A percentile compares a stretch with the other conserved stretches of the same genome.
These are phyloP conservation scores for Hyla sarda DNA, from an alignment of 2,113 vertebrate species.

Conservation along the genomic window DNA sequence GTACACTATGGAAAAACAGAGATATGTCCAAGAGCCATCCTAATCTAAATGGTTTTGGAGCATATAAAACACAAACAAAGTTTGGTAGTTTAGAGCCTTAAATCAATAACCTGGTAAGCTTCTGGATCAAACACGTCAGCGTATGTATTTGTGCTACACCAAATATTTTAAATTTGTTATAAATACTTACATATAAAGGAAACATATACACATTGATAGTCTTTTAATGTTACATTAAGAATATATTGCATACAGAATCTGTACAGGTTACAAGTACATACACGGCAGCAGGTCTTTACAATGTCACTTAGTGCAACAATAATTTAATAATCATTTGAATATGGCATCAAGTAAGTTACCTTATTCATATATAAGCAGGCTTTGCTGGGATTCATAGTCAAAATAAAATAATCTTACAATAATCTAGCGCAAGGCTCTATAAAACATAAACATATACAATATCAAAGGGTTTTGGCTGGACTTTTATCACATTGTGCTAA, in stretches of 20 bases:
- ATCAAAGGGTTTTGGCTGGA: background rate
- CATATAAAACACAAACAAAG: too few species aligned
- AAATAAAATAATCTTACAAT: background rate
- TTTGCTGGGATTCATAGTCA: background rate
- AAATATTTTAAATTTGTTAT: background rate
- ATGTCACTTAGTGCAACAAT: constrained; percentile 39
- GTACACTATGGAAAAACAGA: too few species aligned
- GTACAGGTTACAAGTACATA: constrained; percentile 49
- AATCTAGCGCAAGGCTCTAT: background rate
- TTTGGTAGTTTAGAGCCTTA: background rate
- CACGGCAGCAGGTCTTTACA: constrained; percentile 13
- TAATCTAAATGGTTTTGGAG: too few species aligned
- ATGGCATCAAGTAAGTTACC: constrained; percentile 4
- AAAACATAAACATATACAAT: background rate
- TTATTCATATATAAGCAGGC: background rate
- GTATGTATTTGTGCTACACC: background rate
- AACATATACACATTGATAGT: constrained; percentile 6
- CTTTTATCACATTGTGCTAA: background rate
- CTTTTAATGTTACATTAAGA: constrained; percentile 24
- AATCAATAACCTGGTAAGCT: background rate
- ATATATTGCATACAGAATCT: constrained; percentile 50
- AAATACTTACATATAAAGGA: background rate
- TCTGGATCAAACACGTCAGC: background rate
- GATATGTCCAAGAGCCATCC: too few species aligned
- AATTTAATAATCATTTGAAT: constrained; percentile 41